These are phyloP conservation scores for Tychaedon coryphoeus DNA, from an alignment of 2,113 vertebrate genomes.

Conservation along the genomic window DNA sequence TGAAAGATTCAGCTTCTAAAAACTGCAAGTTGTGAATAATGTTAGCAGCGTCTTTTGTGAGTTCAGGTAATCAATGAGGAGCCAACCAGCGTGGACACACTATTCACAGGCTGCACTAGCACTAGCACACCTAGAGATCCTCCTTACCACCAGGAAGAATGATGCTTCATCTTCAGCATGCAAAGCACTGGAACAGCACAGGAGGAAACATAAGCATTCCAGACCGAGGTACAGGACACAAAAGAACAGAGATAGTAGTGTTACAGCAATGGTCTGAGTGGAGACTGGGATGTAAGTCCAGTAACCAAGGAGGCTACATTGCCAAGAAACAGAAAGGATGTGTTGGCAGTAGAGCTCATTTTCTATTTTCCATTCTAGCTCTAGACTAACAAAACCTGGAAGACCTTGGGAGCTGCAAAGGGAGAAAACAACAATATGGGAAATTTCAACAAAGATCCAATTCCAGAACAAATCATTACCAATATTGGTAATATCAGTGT, in stretches of 20 bases:
- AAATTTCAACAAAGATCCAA: not conserved
- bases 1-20: not conserved
- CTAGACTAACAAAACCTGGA: not conserved
- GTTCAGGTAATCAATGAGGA: not conserved
- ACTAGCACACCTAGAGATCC: not conserved
- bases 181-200: not conserved
- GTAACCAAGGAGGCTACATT: not conserved
- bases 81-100: not conserved
- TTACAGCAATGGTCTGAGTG: not conserved
- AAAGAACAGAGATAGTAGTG: not conserved
- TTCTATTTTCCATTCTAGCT: not conserved
- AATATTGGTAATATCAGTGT: not conserved
- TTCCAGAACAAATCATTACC: not conserved
- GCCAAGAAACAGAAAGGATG: not conserved
- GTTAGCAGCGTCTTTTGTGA: rapidly evolving
- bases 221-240: not conserved
- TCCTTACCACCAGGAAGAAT: not conserved
- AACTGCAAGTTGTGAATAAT: not conserved
- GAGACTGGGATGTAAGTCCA: not conserved
- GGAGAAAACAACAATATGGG: not conserved
- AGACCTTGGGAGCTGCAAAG: not conserved
- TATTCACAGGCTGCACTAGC: not conserved
- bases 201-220: not conserved
- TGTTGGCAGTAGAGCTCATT: not conserved
- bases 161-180: not conserved